Percentiles rank a stretch among this genome's conserved stretches.
Evolutionary conservation across 23 tunicate species (phyloP).

Genomic region (Aplidium turbinatum): DNA sequence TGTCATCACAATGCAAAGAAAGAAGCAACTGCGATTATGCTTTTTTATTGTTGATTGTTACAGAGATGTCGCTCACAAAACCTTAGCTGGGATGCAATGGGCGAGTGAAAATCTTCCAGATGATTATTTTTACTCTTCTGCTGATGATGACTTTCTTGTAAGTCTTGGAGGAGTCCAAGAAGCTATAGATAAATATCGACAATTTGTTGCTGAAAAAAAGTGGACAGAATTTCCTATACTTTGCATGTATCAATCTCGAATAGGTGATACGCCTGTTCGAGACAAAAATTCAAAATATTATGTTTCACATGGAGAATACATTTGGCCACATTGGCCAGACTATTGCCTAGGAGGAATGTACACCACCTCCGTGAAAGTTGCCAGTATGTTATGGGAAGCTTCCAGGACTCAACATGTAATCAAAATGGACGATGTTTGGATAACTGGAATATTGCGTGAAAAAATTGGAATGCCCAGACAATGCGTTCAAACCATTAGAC

Average conservation of each 20-base stretch:
- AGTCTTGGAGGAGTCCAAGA: conserved; percentile 8
- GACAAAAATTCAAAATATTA: conserved; percentile 12
- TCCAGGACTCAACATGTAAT: conserved; percentile 5
- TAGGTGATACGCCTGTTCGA: background rate
- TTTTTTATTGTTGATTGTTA: too few species aligned
- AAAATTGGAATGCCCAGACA: conserved; percentile 23
- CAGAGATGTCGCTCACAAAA: conserved; percentile 12
- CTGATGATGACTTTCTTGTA: conserved; percentile 23
- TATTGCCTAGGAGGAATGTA: conserved; percentile 33
- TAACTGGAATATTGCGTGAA: conserved; percentile 24
- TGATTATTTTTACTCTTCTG: conserved; percentile 2
- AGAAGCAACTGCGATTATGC: too few species aligned
- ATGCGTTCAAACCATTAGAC: too few species aligned
- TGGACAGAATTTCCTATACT: conserved; percentile 6
- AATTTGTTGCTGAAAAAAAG: background rate
- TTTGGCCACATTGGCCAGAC: conserved; percentile 30
- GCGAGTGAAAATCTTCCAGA: conserved; percentile 8
- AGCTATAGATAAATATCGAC: background rate
- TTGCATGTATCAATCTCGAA: conserved; percentile 1
- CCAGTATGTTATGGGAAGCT: background rate
- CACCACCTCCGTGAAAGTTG: conserved; percentile 6
- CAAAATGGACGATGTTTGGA: conserved; percentile 21
- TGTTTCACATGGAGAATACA: conserved; percentile 4
- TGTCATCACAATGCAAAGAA: too few species aligned
- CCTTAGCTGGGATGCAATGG: conserved; percentile 31